These are phyloP conservation scores for Lytechinus variegatus DNA, from an alignment of 35 echinoderm and acorn worm species.

Conservation along the genomic window DNA sequence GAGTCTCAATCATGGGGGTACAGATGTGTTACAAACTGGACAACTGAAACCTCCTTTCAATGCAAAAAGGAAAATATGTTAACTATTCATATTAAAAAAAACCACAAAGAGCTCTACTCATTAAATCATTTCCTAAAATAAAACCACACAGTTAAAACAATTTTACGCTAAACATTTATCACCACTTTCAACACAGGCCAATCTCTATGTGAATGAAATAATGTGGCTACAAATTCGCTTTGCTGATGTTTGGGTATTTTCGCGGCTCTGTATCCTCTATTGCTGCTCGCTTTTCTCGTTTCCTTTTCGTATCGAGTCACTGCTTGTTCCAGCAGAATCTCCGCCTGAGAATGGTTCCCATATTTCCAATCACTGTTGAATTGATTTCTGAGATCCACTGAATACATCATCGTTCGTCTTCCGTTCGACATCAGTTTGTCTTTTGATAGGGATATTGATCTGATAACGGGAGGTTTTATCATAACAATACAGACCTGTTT, in stretches of 20 bases:
- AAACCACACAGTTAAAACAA: neutral
- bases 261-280: neutral
- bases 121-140: neutral
- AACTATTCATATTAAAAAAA: neutral
- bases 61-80: too few relatives aligned
- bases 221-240: neutral
- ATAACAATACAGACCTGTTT: slow-evolving; percentile 13
- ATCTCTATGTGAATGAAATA: neutral
- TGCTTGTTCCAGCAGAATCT: neutral
- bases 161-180: neutral
- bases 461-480: neutral
- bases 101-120: neutral
- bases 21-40: too few relatives aligned
- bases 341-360: neutral
- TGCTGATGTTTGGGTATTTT: neutral
- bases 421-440: neutral
- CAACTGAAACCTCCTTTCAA: too few relatives aligned
- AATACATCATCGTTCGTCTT: neutral
- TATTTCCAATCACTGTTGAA: neutral
- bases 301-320: neutral
- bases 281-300: neutral
- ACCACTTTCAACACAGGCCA: neutral
- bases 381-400: neutral
- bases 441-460: neutral
- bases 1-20: too few relatives aligned